Conservation (phyloP, 2,113 vertebrate species). For the Lycaon pictus region DNA sequence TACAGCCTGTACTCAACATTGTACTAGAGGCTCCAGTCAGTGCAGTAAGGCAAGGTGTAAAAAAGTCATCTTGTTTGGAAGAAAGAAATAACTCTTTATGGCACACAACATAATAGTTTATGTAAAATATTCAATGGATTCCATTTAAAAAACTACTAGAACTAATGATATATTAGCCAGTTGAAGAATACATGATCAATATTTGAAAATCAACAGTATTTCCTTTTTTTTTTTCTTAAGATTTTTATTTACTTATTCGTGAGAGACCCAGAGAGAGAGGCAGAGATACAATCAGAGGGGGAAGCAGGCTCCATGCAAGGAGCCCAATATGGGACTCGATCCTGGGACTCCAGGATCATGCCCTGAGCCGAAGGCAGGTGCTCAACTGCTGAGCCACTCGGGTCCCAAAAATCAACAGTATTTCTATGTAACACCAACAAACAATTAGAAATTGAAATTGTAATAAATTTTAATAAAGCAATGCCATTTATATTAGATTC, state of each 20-base stretch:
- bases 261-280: too few species aligned
- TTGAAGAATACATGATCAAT: not conserved
- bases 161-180: not conserved
- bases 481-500: not conserved
- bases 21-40: not conserved
- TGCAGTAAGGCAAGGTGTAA: not conserved
- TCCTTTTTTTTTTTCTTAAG: not conserved
- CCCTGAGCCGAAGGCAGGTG: too few species aligned
- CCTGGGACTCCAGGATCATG: too few species aligned
- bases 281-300: too few species aligned
- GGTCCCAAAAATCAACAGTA: not conserved
- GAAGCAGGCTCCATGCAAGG: too few species aligned
- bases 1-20: not conserved
- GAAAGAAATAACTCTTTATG: not conserved
- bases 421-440: not conserved
- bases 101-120: not conserved
- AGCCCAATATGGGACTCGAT: too few species aligned
- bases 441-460: not conserved
- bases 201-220: not conserved
- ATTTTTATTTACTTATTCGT: too few species aligned
- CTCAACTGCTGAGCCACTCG: too few species aligned
- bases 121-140: not conserved
- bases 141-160: not conserved
- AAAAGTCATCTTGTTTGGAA: not conserved
- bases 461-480: not conserved